A percentile compares a stretch with the other conserved stretches of the same genome.
Evolutionary conservation across 2,888 invertebrate species (phyloP).

Genomic region (Sturmia bella): DNA sequence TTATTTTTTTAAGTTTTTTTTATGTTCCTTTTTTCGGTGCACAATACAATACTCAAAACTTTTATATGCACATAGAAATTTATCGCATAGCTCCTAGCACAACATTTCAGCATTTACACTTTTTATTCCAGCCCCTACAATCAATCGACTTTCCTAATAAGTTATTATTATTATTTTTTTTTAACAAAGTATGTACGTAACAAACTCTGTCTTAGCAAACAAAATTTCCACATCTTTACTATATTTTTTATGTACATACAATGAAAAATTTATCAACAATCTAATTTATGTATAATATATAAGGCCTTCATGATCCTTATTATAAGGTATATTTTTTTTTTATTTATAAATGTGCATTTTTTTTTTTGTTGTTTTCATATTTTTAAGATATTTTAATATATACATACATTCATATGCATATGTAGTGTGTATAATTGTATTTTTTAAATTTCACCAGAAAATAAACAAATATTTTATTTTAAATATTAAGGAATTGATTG

Average conservation of each 20-base stretch:
- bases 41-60: constrained; percentile 16
- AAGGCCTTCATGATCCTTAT: constrained; percentile 2
- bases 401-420: not conserved
- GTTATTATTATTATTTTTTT: too few relatives aligned
- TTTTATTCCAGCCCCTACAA: not conserved
- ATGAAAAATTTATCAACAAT: not conserved
- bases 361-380: constrained; percentile 49
- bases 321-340: not conserved
- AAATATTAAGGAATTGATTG: too few relatives aligned
- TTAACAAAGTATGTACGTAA: too few relatives aligned
- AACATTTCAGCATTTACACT: not conserved
- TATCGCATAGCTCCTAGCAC: not conserved
- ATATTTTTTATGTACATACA: not conserved
- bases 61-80: not conserved
- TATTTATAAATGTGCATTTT: constrained; percentile 23
- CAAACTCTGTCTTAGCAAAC: too few relatives aligned
- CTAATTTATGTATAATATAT: constrained; percentile 15
- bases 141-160: not conserved
- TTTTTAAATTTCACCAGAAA: constrained; percentile 28
- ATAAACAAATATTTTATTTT: not conserved
- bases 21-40: not conserved
- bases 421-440: not conserved
- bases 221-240: too few relatives aligned
- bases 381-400: constrained; percentile 38
- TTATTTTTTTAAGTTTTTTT: constrained; percentile 9